A percentile compares a stretch with the other conserved stretches of the same genome.
Conservation (phyloP, 2,113 vertebrate species). For the Calyptomena viridis region DNA sequence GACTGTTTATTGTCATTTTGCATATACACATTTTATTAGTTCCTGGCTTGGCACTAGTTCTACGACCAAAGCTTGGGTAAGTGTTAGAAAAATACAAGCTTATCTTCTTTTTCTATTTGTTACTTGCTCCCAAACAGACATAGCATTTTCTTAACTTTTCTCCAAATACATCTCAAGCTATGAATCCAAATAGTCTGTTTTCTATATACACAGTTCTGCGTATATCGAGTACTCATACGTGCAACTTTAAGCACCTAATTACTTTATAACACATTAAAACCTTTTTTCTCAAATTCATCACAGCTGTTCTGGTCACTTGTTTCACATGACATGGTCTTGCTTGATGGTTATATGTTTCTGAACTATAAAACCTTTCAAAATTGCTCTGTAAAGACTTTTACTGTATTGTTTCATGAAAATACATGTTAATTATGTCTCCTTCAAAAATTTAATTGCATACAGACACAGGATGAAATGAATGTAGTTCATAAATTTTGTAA, state of each 20-base stretch:
- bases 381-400: neutral
- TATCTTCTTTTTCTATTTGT: neutral
- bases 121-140: neutral
- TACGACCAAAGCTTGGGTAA: neutral
- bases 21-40: neutral
- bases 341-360: neutral
- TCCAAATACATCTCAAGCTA: neutral
- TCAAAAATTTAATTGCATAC: neutral
- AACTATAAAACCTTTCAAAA: neutral
- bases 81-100: neutral
- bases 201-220: neutral
- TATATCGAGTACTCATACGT: accelerated
- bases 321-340: neutral
- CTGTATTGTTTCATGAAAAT: neutral
- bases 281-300: neutral
- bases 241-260: neutral
- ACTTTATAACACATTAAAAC: neutral
- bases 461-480: neutral
- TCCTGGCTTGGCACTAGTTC: neutral
- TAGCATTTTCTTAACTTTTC: neutral
- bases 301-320: neutral
- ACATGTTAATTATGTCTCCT: neutral
- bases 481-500: neutral
- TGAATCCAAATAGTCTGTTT: neutral
- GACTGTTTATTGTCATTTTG: neutral